phyloP scores from a whole-genome alignment of 1,140 invertebrate genomes.

The Yoshiicerus persimilis region DNA sequence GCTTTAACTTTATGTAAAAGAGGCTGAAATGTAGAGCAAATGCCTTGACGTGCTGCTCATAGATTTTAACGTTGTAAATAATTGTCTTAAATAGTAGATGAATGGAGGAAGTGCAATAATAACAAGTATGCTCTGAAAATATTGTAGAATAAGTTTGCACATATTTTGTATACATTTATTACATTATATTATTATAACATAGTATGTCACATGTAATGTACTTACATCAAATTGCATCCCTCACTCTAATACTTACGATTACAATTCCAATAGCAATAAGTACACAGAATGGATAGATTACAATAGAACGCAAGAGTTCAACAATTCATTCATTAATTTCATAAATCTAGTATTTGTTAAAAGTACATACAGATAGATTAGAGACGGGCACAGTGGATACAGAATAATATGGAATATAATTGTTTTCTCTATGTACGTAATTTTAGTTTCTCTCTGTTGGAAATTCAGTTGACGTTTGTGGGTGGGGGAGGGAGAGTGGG shows the following conservation, averaged over 20 bases:
- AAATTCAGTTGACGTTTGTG: not conserved
- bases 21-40: not conserved
- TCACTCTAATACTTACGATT: not conserved
- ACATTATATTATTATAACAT: not conserved
- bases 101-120: not conserved
- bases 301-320: not conserved
- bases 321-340: not conserved
- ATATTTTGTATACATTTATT: not conserved
- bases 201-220: not conserved
- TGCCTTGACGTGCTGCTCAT: not conserved
- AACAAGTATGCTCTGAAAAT: not conserved
- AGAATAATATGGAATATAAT: not conserved
- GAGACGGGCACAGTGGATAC: not conserved
- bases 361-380: not conserved
- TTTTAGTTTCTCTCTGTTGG: not conserved
- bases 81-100: not conserved
- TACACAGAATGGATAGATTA: not conserved
- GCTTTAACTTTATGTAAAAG: too few relatives aligned
- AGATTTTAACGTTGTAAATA: not conserved
- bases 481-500: not conserved
- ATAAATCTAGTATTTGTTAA: not conserved
- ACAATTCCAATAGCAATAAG: not conserved
- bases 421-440: not conserved
- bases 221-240: not conserved
- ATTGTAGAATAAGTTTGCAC: not conserved